Conservation (phyloP, 2,888 invertebrate genomes). For the Copidosoma aretas region DNA sequence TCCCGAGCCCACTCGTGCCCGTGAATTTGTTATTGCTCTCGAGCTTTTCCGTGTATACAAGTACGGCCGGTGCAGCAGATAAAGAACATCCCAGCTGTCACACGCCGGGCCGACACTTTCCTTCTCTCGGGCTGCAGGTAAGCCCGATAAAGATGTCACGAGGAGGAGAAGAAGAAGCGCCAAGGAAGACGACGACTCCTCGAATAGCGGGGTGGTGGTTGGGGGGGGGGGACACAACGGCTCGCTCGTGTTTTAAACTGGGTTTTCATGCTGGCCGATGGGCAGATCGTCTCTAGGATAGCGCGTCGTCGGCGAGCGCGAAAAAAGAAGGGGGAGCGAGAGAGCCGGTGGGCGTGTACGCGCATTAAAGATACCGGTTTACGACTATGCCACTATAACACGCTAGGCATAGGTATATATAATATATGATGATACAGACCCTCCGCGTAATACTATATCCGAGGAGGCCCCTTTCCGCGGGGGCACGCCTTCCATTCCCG, state of each 20-base stretch:
- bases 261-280: slow-evolving; percentile 58
- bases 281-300: slow-evolving; percentile 58
- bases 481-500: background rate
- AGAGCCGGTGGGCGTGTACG: slow-evolving; percentile 43
- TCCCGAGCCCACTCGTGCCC: too few relatives aligned
- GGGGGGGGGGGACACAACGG: background rate
- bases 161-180: slow-evolving; percentile 7
- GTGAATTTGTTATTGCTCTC: too few relatives aligned
- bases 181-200: background rate
- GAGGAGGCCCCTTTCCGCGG: slow-evolving; percentile 15
- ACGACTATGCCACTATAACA: too few relatives aligned
- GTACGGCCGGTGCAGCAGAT: background rate
- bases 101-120: slow-evolving; percentile 26
- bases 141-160: slow-evolving; percentile 37
- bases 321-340: slow-evolving; percentile 36
- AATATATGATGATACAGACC: too few relatives aligned
- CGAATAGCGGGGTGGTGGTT: background rate
- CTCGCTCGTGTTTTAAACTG: slow-evolving; percentile 45
- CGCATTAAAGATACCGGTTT: slow-evolving; percentile 60
- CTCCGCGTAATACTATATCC: slow-evolving; percentile 23
- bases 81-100: background rate
- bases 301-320: slow-evolving; percentile 40
- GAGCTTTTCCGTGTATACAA: too few relatives aligned
- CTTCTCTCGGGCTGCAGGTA: slow-evolving; percentile 18
- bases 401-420: too few relatives aligned